These are phyloP conservation scores for Drosophila sproati DNA, from an alignment of 1,140 invertebrate species.

Conservation along the genomic window DNA sequence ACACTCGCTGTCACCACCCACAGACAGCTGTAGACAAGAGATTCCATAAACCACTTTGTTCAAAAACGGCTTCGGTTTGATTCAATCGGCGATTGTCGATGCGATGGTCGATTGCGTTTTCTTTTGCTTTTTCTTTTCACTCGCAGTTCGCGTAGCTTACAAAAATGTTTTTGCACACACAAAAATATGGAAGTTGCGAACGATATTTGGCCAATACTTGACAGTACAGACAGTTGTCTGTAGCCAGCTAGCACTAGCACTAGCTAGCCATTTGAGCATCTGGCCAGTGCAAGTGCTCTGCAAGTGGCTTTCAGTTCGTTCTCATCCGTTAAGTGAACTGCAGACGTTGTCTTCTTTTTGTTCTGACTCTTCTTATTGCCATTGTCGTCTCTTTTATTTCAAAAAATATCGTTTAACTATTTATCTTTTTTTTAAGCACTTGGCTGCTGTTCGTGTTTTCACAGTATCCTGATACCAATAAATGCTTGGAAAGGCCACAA, in stretches of 20 bases:
- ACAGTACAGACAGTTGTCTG: slow-evolving; percentile 24
- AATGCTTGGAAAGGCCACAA: no score
- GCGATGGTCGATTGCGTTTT: slow-evolving; percentile 11
- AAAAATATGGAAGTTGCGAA: neutral
- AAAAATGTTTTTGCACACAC: slow-evolving; percentile 30
- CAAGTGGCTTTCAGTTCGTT: slow-evolving; percentile 11
- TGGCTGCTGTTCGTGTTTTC: slow-evolving; percentile 4
- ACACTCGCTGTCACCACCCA: slow-evolving; percentile 3
- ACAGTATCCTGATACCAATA: slow-evolving; percentile 3
- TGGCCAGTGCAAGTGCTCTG: slow-evolving; percentile 21
- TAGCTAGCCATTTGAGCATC: slow-evolving; percentile 1
- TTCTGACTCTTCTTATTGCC: slow-evolving; percentile 3
- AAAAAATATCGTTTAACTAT: slow-evolving; percentile 18
- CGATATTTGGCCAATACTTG: slow-evolving; percentile 37
- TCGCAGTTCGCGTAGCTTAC: slow-evolving; percentile 14
- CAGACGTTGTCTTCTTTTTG: slow-evolving; percentile 10
- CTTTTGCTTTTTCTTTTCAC: neutral
- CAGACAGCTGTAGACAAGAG: slow-evolving; percentile 4
- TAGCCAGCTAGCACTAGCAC: slow-evolving; percentile 3
- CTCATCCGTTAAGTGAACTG: slow-evolving; percentile 21
- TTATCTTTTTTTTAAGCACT: slow-evolving; percentile 18
- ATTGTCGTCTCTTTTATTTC: slow-evolving; percentile 33
- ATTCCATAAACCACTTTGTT: slow-evolving; percentile 36
- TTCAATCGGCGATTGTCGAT: slow-evolving; percentile 25
- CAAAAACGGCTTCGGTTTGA: slow-evolving; percentile 38